Conservation (phyloP, 2,888 invertebrate species). For the Ornithoptera alexandrae region DNA sequence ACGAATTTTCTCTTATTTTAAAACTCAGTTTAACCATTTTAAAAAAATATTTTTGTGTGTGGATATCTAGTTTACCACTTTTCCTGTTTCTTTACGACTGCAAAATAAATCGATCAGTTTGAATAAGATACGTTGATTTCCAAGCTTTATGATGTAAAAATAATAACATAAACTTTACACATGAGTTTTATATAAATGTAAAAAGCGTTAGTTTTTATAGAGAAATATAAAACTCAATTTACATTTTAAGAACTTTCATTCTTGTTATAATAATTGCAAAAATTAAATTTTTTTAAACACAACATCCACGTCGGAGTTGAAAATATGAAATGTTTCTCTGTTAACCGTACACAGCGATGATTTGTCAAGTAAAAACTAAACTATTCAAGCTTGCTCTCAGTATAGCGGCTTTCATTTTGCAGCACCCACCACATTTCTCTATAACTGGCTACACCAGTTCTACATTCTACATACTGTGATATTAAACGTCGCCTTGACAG, state of each 20-base stretch:
- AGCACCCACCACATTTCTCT: slow-evolving; percentile 56
- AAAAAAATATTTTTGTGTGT: no score
- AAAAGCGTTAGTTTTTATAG: slow-evolving; percentile 38
- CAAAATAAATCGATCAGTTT: slow-evolving; percentile 35
- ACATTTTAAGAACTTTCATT: no score
- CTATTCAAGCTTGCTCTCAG: slow-evolving; percentile 41
- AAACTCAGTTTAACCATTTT: no score
- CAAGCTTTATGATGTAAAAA: slow-evolving; percentile 53
- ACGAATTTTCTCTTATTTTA: no score
- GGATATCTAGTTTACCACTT: no score
- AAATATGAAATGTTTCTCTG: slow-evolving; percentile 12
- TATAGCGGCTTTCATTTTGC: slow-evolving; percentile 56
- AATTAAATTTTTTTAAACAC: no score
- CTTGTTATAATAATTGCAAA: no score
- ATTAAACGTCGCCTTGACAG: slow-evolving; percentile 37
- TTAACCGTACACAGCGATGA: slow-evolving; percentile 36
- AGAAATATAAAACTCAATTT: no score
- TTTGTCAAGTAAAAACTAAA: slow-evolving; percentile 49
- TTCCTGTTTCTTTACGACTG: neutral
- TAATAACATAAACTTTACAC: slow-evolving; percentile 54
- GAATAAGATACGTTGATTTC: slow-evolving; percentile 38
- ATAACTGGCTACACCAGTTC: slow-evolving; percentile 52
- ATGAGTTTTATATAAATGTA: slow-evolving; percentile 45
- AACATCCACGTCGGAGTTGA: no score
- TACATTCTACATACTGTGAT: slow-evolving; percentile 41